phyloP scores from a whole-genome alignment of 2,797 vertebrate genomes.

The Pipistrellus pygmaeus region DNA sequence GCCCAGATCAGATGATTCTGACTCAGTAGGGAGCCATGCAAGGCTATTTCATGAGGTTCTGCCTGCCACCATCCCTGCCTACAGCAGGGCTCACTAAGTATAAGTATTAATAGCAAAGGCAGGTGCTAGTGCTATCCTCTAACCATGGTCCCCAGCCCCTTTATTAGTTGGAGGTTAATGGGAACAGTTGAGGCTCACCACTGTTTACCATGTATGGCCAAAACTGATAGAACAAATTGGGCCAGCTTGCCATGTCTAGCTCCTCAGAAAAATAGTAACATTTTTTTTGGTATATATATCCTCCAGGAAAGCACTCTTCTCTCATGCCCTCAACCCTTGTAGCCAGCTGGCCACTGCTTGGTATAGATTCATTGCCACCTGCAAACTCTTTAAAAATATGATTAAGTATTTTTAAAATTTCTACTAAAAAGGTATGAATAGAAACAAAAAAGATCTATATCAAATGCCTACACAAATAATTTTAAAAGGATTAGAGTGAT shows the following conservation, averaged over 20 bases:
- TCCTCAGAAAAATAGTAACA: neutral
- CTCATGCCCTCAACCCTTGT: neutral
- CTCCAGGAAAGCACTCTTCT: neutral
- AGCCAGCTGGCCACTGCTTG: neutral
- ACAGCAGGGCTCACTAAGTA: neutral
- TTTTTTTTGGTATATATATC: neutral
- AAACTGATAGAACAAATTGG: neutral
- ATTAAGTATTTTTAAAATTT: slow-evolving; percentile 35
- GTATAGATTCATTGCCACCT: slow-evolving; percentile 10
- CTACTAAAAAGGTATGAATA: slow-evolving; percentile 25
- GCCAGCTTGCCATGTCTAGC: neutral
- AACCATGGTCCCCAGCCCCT: neutral
- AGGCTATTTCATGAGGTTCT: neutral
- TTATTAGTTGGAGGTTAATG: slow-evolving; percentile 22
- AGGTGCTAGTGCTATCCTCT: neutral
- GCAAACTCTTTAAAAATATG: slow-evolving; percentile 18
- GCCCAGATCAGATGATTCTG: neutral
- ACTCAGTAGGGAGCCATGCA: neutral
- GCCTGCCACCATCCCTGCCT: neutral
- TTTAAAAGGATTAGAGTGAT: neutral
- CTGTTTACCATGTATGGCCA: neutral
- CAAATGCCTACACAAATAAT: neutral
- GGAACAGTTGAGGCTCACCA: neutral
- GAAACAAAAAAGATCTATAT: slow-evolving; percentile 7
- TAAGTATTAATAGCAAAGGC: neutral